These are phyloP conservation scores for Psittacula derbiana DNA, from an alignment of 2,797 vertebrate genomes.

Conservation along the genomic window DNA sequence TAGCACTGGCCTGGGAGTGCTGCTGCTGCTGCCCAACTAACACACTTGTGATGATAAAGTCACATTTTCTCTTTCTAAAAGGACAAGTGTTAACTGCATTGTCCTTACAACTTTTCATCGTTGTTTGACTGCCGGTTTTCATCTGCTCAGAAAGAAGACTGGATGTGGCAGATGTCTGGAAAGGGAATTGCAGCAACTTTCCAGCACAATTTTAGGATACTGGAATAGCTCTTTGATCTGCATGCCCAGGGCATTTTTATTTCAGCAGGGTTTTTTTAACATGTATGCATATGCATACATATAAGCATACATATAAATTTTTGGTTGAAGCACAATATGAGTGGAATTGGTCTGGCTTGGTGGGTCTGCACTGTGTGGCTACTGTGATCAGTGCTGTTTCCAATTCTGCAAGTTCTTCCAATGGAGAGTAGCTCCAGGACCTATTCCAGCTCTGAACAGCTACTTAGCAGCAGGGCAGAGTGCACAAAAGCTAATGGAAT, in stretches of 20 bases:
- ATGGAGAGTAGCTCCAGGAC: not conserved
- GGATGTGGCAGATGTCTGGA: constrained; percentile 31
- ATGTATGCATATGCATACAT: not conserved
- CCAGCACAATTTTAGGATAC: not conserved
- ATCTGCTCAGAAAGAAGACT: not conserved
- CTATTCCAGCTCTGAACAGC: not conserved
- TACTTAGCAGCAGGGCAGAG: not conserved
- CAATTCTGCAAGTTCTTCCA: not conserved
- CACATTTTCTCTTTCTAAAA: not conserved
- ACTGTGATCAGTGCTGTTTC: not conserved
- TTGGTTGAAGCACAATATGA: not conserved
- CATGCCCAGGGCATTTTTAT: not conserved
- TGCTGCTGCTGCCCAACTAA: not conserved
- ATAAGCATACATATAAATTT: not conserved
- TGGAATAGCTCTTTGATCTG: not conserved
- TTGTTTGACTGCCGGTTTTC: not conserved
- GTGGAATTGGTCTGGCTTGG: not conserved
- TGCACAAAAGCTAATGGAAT: not conserved
- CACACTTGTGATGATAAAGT: not conserved
- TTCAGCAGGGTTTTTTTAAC: not conserved
- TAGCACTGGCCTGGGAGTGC: not conserved
- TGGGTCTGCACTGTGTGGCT: not conserved
- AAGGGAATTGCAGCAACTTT: constrained; percentile 2
- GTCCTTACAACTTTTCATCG: not conserved
- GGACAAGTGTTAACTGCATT: not conserved